Conservation (phyloP, 2,113 vertebrate genomes). For the Stigmatopora nigra region DNA sequence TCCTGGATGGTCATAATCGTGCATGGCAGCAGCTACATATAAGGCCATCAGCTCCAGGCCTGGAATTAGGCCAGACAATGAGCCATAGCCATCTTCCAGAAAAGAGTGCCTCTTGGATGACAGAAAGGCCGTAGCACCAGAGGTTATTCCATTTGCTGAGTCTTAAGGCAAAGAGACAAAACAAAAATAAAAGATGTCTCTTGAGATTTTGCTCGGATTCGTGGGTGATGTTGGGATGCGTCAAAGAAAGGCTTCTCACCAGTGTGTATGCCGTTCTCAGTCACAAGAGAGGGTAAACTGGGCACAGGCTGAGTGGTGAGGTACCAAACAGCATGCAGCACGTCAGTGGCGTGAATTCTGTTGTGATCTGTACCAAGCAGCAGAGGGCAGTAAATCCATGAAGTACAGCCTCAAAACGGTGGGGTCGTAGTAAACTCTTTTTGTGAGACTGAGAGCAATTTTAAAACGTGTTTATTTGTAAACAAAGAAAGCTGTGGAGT, state of each 20-base stretch:
- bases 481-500: too few species aligned
- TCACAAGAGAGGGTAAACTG: slow-evolving; percentile 75
- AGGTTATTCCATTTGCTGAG: slow-evolving; percentile 80
- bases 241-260: slow-evolving; percentile 60
- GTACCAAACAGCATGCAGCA: slow-evolving; percentile 96
- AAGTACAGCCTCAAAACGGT: not conserved
- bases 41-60: slow-evolving; percentile 93
- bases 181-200: not conserved
- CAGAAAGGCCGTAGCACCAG: slow-evolving; percentile 78
- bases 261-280: slow-evolving; percentile 78
- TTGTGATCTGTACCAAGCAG: slow-evolving; percentile 81
- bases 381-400: not conserved
- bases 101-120: slow-evolving; percentile 77
- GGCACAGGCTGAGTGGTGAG: slow-evolving; percentile 94
- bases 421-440: not conserved
- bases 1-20: slow-evolving; percentile 96
- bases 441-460: not conserved
- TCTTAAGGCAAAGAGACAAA: slow-evolving; percentile 58
- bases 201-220: too few species aligned
- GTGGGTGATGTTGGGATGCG: not conserved
- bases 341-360: slow-evolving; percentile 91
- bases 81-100: slow-evolving; percentile 76
- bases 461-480: not conserved
- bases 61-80: slow-evolving; percentile 86
- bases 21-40: slow-evolving; percentile 97